Conservation (phyloP, 2,797 vertebrate species). For the Pipistrellus kuhlii region DNA sequence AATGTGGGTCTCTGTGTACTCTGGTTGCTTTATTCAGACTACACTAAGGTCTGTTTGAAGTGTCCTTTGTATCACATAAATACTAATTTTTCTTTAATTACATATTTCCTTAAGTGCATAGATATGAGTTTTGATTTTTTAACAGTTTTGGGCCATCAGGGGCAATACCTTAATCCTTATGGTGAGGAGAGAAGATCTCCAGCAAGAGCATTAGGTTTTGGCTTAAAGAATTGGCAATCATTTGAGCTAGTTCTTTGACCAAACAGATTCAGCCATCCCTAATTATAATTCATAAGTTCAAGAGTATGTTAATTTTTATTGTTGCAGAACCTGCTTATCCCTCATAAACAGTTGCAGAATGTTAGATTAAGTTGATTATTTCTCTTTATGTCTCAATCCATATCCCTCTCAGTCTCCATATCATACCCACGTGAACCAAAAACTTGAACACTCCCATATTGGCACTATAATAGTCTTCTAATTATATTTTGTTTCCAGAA, state of each 20-base stretch:
- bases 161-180: slow-evolving; percentile 2
- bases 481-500: slow-evolving; percentile 32
- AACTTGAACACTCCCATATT: background rate
- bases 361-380: slow-evolving; percentile 35
- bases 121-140: slow-evolving; percentile 15
- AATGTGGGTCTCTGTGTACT: background rate
- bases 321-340: slow-evolving; percentile 36
- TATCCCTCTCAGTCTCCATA: background rate
- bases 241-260: slow-evolving; percentile 41
- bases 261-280: slow-evolving; percentile 48
- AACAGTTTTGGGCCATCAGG: background rate
- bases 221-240: slow-evolving; percentile 45
- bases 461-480: background rate
- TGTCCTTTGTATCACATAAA: background rate
- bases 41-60: background rate
- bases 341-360: background rate
- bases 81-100: slow-evolving; percentile 10
- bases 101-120: slow-evolving; percentile 19
- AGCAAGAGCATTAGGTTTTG: slow-evolving; percentile 24
- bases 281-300: slow-evolving; percentile 49
- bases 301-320: slow-evolving; percentile 53
- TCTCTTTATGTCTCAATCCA: background rate
- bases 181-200: background rate
- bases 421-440: background rate
- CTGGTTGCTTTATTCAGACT: background rate